Evolutionary conservation across 2,888 invertebrate species (phyloP).

Genomic region (Plebejus anna): DNA sequence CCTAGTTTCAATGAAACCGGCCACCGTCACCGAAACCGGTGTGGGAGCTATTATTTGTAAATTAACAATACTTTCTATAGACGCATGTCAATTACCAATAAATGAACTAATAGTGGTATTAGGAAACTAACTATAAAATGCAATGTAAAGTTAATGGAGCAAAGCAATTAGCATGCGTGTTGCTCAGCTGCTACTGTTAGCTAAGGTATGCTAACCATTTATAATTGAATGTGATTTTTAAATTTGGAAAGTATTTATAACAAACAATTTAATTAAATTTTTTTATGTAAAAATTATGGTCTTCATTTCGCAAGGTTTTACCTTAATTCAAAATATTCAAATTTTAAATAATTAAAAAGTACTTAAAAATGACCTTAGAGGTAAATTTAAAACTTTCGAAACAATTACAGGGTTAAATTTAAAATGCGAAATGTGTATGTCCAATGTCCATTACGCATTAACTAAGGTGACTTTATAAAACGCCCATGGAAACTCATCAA

Average conservation of each 20-base stretch:
- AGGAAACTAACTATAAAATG: not conserved
- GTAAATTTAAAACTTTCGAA: not conserved
- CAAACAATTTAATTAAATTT: too few relatives aligned
- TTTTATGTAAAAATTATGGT: too few relatives aligned
- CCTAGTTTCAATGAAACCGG: too few relatives aligned
- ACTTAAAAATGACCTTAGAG: not conserved
- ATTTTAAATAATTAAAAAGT: not conserved
- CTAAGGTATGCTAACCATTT: not conserved
- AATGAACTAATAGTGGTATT: not conserved
- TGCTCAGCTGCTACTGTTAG: not conserved
- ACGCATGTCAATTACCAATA: not conserved
- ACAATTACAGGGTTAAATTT: slow-evolving; percentile 6
- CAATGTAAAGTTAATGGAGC: not conserved
- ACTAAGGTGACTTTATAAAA: not conserved
- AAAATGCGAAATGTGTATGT: not conserved
- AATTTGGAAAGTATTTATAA: not conserved
- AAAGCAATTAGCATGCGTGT: slow-evolving; percentile 12
- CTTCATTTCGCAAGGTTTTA: not conserved
- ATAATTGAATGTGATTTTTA: not conserved
- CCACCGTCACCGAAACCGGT: too few relatives aligned
- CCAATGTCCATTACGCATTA: not conserved
- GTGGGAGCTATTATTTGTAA: not conserved
- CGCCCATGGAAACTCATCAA: slow-evolving; percentile 6
- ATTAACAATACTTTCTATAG: not conserved
- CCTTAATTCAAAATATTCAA: not conserved